phyloP scores from a whole-genome alignment of 2,113 vertebrate genomes.

The Eira barbara region DNA sequence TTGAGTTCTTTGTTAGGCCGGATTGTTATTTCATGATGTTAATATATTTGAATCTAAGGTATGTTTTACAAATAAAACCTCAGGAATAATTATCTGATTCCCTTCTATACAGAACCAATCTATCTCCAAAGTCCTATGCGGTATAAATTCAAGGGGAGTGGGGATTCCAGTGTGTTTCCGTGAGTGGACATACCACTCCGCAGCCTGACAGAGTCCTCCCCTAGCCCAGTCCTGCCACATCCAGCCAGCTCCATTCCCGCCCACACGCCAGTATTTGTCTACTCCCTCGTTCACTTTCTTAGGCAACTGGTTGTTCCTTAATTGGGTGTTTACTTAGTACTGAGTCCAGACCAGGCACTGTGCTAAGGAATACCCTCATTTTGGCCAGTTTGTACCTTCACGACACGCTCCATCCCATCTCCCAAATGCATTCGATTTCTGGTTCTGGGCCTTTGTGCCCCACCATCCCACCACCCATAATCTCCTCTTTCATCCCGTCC shows the following conservation, averaged over 20 bases:
- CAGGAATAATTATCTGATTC: not conserved
- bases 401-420: not conserved
- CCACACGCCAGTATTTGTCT: too few relatives aligned
- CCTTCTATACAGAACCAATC: not conserved
- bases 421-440: not conserved
- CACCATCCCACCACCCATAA: not conserved
- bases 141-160: not conserved
- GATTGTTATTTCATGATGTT: not conserved
- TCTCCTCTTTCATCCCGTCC: not conserved
- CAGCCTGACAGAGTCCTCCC: not conserved
- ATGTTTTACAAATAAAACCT: slow-evolving; percentile 23
- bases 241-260: not conserved
- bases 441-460: not conserved
- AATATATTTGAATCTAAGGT: not conserved
- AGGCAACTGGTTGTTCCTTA: not conserved
- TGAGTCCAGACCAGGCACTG: not conserved
- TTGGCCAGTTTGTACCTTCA: not conserved
- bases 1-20: not conserved
- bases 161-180: not conserved
- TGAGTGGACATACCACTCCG: not conserved
- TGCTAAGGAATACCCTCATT: not conserved
- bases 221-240: not conserved
- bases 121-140: not conserved
- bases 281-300: not conserved
- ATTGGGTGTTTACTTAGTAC: not conserved